These are phyloP conservation scores for Macaca mulatta DNA, from an alignment of 2,113 vertebrate genomes.

Conservation along the genomic window DNA sequence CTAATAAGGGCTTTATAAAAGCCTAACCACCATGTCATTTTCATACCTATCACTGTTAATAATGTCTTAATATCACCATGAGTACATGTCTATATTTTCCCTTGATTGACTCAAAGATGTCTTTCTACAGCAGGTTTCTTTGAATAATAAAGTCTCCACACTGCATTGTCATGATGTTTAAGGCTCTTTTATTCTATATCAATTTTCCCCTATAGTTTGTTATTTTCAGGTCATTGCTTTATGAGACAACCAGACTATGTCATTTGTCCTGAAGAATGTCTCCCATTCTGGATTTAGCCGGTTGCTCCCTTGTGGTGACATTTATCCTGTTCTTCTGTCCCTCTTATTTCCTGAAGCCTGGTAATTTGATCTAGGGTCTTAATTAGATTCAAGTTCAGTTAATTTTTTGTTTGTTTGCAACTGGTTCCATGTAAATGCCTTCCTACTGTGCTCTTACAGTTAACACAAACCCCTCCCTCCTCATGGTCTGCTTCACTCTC, in stretches of 20 bases:
- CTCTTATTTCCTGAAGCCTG: not conserved
- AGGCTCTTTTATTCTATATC: not conserved
- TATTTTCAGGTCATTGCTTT: not conserved
- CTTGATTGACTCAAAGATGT: not conserved
- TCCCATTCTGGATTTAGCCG: not conserved
- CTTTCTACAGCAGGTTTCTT: not conserved
- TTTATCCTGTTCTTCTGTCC: not conserved
- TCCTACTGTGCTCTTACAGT: not conserved
- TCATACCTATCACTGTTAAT: not conserved
- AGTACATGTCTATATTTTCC: not conserved
- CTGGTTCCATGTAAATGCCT: not conserved
- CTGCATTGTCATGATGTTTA: not conserved
- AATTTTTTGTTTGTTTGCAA: not conserved
- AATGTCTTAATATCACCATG: not conserved
- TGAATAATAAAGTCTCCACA: not conserved
- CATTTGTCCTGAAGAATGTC: not conserved
- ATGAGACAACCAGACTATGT: not conserved
- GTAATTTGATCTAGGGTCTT: not conserved
- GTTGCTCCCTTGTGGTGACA: not conserved
- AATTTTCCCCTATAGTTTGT: not conserved
- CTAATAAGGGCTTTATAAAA: not conserved
- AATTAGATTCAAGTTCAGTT: not conserved
- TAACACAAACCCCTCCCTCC: not conserved
- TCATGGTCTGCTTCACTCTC: rapidly evolving
- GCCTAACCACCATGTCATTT: not conserved